Evolutionary conservation across 2,113 vertebrate genomes (phyloP).

Genomic region (Podarcis cretensis): DNA sequence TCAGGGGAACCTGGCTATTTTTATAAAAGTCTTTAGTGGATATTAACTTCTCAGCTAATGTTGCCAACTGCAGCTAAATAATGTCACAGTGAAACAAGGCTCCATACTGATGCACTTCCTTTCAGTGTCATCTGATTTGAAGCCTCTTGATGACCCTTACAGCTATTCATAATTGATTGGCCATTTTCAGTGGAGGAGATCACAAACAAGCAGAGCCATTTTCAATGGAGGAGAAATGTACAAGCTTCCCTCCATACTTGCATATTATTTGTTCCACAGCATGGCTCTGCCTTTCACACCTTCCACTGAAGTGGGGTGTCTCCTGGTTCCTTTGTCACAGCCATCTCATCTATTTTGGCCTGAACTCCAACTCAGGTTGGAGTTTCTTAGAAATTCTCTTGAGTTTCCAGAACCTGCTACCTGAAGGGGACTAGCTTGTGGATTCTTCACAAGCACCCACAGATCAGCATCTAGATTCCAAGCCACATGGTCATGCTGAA

Average conservation of each 20-base stretch:
- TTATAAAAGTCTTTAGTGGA: not conserved
- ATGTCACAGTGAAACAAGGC: not conserved
- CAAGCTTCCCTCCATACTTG: too few species aligned
- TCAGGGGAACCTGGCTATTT: conserved; percentile 3
- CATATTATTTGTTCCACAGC: not conserved
- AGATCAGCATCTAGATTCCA: too few species aligned
- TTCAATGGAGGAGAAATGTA: not conserved
- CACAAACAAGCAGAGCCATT: too few species aligned
- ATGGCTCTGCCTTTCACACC: not conserved
- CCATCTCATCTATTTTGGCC: too few species aligned
- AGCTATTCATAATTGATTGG: not conserved
- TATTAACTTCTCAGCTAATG: not conserved
- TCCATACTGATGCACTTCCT: not conserved
- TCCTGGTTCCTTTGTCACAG: too few species aligned
- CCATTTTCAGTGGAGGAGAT: not conserved
- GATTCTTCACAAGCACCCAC: too few species aligned
- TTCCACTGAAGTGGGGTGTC: not conserved
- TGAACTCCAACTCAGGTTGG: too few species aligned
- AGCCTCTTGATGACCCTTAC: not conserved
- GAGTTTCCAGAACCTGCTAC: too few species aligned
- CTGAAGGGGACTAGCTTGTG: too few species aligned
- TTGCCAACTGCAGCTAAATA: not conserved
- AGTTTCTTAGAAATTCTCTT: too few species aligned
- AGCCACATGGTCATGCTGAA: too few species aligned
- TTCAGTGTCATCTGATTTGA: not conserved